phyloP scores from a whole-genome alignment of 2,113 vertebrate genomes.

The Bos taurus region DNA sequence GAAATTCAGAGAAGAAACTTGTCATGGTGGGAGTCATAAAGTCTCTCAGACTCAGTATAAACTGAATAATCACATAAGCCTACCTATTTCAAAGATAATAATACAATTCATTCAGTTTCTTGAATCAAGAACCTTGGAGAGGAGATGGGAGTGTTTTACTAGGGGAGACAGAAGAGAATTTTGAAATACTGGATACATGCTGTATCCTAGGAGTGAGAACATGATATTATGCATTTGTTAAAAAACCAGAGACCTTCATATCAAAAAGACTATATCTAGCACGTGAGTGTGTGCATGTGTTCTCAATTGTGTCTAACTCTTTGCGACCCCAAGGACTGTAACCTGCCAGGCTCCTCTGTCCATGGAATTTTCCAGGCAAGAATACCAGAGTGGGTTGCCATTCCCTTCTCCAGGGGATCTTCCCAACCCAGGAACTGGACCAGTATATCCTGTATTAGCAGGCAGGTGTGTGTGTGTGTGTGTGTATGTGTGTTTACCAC shows the following conservation, averaged over 20 bases:
- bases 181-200: background rate
- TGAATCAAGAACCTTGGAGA: background rate
- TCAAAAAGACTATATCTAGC: background rate
- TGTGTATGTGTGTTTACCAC: background rate
- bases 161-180: background rate
- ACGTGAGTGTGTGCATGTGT: background rate
- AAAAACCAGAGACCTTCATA: background rate
- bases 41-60: background rate
- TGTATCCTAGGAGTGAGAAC: background rate
- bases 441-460: background rate
- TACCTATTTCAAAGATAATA: background rate
- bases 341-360: background rate
- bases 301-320: background rate
- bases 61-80: background rate
- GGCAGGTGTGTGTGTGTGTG: background rate
- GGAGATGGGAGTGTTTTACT: background rate
- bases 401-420: background rate
- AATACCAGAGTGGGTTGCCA: background rate
- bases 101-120: background rate
- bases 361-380: background rate
- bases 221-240: background rate
- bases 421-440: background rate
- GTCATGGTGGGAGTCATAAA: background rate
- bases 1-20: background rate
- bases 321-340: accelerated